Conservation (phyloP, 1,140 invertebrate genomes). For the Drosophila persimilis region DNA sequence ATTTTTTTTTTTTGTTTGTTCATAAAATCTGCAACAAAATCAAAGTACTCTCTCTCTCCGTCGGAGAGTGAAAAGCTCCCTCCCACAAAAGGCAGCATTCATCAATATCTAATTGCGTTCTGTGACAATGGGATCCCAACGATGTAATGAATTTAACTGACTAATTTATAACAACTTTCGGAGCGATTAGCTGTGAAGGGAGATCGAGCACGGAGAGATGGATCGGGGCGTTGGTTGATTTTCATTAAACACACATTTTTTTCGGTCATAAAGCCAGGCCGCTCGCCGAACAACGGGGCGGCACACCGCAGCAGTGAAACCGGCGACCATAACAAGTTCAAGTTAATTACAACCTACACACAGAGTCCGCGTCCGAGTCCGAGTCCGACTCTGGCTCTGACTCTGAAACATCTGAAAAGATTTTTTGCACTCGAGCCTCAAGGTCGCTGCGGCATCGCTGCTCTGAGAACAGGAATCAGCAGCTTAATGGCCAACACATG, state of each 20-base stretch:
- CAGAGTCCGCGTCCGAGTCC: slow-evolving; percentile 2
- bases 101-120: slow-evolving; percentile 57
- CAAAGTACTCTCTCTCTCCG: not conserved
- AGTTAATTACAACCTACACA: slow-evolving; percentile 77
- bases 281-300: slow-evolving; percentile 37
- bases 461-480: slow-evolving; percentile 41
- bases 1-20: too few relatives aligned
- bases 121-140: slow-evolving; percentile 41
- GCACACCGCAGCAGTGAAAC: slow-evolving; percentile 43
- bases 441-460: slow-evolving; percentile 47
- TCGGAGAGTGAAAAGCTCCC: not conserved
- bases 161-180: slow-evolving; percentile 56
- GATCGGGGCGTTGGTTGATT: slow-evolving; percentile 47
- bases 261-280: slow-evolving; percentile 54
- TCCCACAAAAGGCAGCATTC: slow-evolving; percentile 33
- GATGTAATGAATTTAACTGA: slow-evolving; percentile 50
- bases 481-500: slow-evolving; percentile 59
- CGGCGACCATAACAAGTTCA: slow-evolving; percentile 71
- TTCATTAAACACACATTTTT: slow-evolving; percentile 53
- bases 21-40: not conserved
- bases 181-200: slow-evolving; percentile 38
- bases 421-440: slow-evolving; percentile 70
- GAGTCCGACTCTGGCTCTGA: too few relatives aligned
- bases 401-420: slow-evolving; percentile 35
- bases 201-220: slow-evolving; percentile 5